phyloP scores from a whole-genome alignment of 1,140 invertebrate species.

The Sitophilus oryzae region DNA sequence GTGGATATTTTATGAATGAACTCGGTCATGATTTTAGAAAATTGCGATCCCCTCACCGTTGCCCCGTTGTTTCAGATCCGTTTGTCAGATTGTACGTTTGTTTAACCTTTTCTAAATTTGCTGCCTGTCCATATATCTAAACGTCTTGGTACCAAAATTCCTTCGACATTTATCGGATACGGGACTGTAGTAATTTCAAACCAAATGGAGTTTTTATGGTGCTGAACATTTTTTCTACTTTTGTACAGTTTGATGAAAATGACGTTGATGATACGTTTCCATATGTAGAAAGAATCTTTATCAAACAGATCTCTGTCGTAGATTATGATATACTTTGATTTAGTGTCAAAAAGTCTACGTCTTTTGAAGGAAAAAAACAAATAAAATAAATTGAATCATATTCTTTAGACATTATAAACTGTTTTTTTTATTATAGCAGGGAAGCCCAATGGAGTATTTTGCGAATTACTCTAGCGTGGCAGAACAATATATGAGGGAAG shows the following conservation, averaged over 20 bases:
- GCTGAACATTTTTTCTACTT: conserved; percentile 35
- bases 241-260: conserved; percentile 60
- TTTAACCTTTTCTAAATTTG: conserved; percentile 50
- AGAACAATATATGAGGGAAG: too few species aligned
- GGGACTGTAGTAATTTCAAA: conserved; percentile 65
- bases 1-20: too few species aligned
- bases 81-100: too few species aligned
- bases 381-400: too few species aligned
- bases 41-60: too few species aligned
- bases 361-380: too few species aligned
- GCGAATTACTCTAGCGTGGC: too few species aligned
- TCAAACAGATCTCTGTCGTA: conserved; percentile 62
- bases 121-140: conserved; percentile 59
- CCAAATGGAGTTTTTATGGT: conserved; percentile 48
- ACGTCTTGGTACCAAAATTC: conserved; percentile 49
- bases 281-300: conserved; percentile 61
- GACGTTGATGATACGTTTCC: conserved; percentile 69
- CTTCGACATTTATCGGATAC: conserved; percentile 55
- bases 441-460: too few species aligned
- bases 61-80: too few species aligned
- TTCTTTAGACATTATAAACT: too few species aligned
- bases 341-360: conserved; percentile 62
- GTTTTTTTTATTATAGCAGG: too few species aligned
- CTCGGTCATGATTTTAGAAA: too few species aligned
- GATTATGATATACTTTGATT: conserved; percentile 61